These are phyloP conservation scores for Melinaea menophilus DNA, from an alignment of 2,888 invertebrate species.

Conservation along the genomic window DNA sequence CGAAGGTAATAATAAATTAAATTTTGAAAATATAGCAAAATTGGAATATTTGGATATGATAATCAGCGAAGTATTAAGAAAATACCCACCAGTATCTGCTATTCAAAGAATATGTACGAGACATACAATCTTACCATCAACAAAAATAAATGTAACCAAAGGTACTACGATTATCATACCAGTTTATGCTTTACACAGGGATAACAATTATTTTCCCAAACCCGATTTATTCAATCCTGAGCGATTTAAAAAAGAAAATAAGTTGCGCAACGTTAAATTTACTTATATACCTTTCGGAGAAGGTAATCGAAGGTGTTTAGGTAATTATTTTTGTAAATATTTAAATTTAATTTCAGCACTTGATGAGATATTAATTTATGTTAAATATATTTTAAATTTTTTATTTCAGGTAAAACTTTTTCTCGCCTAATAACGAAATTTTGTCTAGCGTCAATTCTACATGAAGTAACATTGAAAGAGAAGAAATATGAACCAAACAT, in stretches of 20 bases:
- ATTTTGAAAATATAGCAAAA: conserved; percentile 48
- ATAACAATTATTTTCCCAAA: conserved; percentile 51
- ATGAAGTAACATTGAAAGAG: conserved; percentile 43
- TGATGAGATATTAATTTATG: too few relatives aligned
- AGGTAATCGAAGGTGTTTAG: conserved; percentile 71
- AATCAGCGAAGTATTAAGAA: conserved; percentile 60
- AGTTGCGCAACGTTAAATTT: conserved; percentile 44
- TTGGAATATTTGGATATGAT: conserved; percentile 55
- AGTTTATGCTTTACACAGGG: conserved; percentile 40
- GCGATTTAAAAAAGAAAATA: conserved; percentile 37
- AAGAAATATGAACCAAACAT: conserved; percentile 35
- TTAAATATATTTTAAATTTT: background rate
- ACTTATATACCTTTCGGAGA: conserved; percentile 71
- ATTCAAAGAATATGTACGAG: conserved; percentile 49
- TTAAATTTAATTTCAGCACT: background rate
- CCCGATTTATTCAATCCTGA: conserved; percentile 43
- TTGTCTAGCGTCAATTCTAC: conserved; percentile 44
- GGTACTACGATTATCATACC: conserved; percentile 36
- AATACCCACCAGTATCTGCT: conserved; percentile 58
- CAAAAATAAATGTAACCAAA: conserved; percentile 41
- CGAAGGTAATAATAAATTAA: conserved; percentile 43
- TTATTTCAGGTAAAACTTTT: conserved; percentile 45
- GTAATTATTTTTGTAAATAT: conserved; percentile 44
- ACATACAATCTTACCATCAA: conserved; percentile 45
- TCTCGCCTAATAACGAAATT: conserved; percentile 50